Conservation (phyloP, 2,888 invertebrate genomes). For the Lochmaea crataegi region DNA sequence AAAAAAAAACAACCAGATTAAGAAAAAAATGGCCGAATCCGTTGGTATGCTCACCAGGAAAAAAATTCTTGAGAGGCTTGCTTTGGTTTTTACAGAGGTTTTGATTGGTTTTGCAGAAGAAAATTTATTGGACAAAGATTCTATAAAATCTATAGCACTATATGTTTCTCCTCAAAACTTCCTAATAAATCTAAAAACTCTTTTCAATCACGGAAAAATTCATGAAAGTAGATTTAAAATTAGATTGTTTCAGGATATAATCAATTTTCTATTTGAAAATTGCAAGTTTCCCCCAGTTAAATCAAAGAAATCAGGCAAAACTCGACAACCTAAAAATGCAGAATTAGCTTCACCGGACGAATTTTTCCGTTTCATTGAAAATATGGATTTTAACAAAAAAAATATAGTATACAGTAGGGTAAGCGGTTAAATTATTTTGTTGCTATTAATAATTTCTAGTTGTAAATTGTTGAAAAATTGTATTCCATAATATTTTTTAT, state of each 20-base stretch:
- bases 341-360: not conserved
- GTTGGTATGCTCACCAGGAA: constrained; percentile 46
- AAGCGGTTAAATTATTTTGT: not conserved
- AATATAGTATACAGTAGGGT: not conserved
- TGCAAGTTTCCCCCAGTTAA: not conserved
- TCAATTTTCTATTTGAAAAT: constrained; percentile 39
- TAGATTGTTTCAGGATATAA: constrained; percentile 34
- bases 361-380: not conserved
- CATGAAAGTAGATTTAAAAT: constrained; percentile 41
- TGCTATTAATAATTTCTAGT: no score
- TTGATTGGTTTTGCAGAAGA: constrained; percentile 53
- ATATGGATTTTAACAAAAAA: not conserved
- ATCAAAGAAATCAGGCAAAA: constrained; percentile 12
- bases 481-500: no score
- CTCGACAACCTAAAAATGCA: not conserved
- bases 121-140: constrained; percentile 49
- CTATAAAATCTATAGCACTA: constrained; percentile 49
- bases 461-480: no score
- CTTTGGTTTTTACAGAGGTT: constrained; percentile 50
- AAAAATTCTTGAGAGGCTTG: constrained; percentile 45
- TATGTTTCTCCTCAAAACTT: constrained; percentile 51
- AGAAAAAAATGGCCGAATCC: constrained; percentile 38
- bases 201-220: constrained; percentile 49
- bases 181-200: constrained; percentile 48
- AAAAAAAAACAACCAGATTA: constrained; percentile 22